Evolutionary conservation across 2,888 invertebrate genomes (phyloP).

Genomic region (Agonum fuliginosum): DNA sequence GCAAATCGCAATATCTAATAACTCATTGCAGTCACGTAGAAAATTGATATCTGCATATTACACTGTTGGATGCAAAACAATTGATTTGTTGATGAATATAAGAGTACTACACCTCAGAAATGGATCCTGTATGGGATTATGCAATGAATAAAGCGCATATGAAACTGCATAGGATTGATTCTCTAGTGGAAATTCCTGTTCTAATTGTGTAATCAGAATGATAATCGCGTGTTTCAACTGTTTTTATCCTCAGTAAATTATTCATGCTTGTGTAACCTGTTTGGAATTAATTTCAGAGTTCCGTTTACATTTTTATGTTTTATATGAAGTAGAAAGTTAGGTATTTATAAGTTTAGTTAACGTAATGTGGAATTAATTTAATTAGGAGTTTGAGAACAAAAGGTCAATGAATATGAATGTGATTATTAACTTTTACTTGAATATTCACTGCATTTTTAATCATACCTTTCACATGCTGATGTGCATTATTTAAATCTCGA

Average conservation of each 20-base stretch:
- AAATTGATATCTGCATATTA: too few relatives aligned
- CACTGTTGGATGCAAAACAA: background rate
- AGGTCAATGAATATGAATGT: background rate
- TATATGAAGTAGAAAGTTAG: conserved; percentile 25
- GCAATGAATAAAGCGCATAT: background rate
- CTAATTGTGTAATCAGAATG: conserved; percentile 25
- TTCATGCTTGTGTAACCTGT: conserved; percentile 20
- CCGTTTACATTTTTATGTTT: conserved; percentile 25
- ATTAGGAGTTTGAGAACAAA: conserved; percentile 7
- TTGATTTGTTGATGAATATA: background rate
- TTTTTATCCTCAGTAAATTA: conserved; percentile 23
- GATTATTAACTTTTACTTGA: background rate
- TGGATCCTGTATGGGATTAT: background rate
- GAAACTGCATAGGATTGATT: background rate
- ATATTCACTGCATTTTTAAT: background rate
- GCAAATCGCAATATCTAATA: too few relatives aligned
- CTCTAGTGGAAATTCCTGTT: conserved; percentile 23
- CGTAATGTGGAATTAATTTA: conserved; percentile 35
- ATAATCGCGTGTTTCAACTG: conserved; percentile 27
- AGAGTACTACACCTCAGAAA: too few relatives aligned
- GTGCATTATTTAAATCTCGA: too few relatives aligned
- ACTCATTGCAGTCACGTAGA: too few relatives aligned
- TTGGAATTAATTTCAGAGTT: conserved; percentile 35
- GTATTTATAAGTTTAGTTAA: conserved; percentile 30
- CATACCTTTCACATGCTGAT: too few relatives aligned